Evolutionary conservation across 1,140 invertebrate genomes (phyloP), one percentile per base, ranked within the genome.

Genomic region (Pseudomyrmex flavicornis): DNA sequence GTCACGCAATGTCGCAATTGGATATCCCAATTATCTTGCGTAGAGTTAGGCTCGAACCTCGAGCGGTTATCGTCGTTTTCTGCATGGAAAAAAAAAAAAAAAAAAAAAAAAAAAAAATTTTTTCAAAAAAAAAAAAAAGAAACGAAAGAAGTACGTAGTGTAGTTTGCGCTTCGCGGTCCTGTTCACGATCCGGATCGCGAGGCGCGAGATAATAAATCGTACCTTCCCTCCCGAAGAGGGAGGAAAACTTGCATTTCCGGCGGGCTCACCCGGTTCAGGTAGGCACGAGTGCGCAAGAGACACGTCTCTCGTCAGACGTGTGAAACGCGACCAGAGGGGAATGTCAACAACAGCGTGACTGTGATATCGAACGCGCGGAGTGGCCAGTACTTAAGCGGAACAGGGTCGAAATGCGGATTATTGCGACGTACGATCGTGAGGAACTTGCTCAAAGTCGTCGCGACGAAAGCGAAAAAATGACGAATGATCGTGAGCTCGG

Each of bases 381-480:
- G 69, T 76, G 87, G 87, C 87, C 83, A 88, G 87, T 88, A 88
- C 87, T 88, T 88, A 88, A 85, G 22, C 22, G 35, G 5, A 79
- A 44, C 15, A 26, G 52, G 48, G 46, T 85, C 54, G 68, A 82
- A 20, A 35, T 5, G 35, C 26, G 10, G 76, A 66, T 26, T 63
- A 66, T 26, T 63, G 61, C 20, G 15, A 46, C 22, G 17, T 69
- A 63, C 5, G 35, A 35, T 69, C 70, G 17, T 58, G 72, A 77
- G 65, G n/a, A 66, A 73, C 61, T 85, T 87, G 72, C 65, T 85
- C 52, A 79, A 65, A 50, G 48, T 80, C 12, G 22, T 48, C 44
- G 76, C 44, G 61, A 9, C 52, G 58, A 15, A 44, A 44, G 62
- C 13, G 12, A 76, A 7, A 2, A 54, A 26, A 22, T 54, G 20